Evolutionary conservation across 1,140 invertebrate species (phyloP).

Genomic region (Caenorhabditis brenneri): DNA sequence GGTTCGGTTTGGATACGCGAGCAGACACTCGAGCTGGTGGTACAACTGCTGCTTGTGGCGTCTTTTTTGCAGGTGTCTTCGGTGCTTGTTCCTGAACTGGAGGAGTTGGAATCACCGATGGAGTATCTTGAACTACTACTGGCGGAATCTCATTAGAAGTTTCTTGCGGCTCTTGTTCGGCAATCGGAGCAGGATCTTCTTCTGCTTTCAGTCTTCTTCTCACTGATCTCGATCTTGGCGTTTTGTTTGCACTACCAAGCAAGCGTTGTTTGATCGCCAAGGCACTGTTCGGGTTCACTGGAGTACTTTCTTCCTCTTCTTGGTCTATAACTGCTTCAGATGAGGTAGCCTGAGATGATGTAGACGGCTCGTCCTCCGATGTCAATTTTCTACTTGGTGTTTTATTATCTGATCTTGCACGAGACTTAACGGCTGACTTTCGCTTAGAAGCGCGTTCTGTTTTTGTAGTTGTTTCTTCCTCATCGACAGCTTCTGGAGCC

Average conservation of each 20-base stretch:
- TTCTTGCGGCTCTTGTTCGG: neutral
- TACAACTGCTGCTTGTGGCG: neutral
- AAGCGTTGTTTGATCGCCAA: neutral
- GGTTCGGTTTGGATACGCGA: conserved; percentile 14
- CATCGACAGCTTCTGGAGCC: neutral
- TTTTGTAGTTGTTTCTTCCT: neutral
- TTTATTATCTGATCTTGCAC: neutral
- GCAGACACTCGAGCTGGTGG: neutral
- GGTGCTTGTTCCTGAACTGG: neutral
- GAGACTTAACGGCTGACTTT: neutral
- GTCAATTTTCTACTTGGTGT: too few species aligned
- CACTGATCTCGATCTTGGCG: neutral
- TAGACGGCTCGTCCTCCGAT: neutral
- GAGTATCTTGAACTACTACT: neutral
- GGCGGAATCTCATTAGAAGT: neutral
- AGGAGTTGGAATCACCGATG: neutral
- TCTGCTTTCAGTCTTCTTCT: neutral
- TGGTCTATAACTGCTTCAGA: neutral
- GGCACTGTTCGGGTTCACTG: neutral
- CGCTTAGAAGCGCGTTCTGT: too few species aligned
- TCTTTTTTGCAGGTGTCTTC: neutral
- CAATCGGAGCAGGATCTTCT: neutral
- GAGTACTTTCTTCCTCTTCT: neutral
- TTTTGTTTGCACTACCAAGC: neutral
- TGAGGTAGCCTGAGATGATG: neutral